Evolutionary conservation across 2,113 vertebrate genomes (phyloP), one percentile per base, ranked within the genome.

Genomic region (Chionomys nivalis): DNA sequence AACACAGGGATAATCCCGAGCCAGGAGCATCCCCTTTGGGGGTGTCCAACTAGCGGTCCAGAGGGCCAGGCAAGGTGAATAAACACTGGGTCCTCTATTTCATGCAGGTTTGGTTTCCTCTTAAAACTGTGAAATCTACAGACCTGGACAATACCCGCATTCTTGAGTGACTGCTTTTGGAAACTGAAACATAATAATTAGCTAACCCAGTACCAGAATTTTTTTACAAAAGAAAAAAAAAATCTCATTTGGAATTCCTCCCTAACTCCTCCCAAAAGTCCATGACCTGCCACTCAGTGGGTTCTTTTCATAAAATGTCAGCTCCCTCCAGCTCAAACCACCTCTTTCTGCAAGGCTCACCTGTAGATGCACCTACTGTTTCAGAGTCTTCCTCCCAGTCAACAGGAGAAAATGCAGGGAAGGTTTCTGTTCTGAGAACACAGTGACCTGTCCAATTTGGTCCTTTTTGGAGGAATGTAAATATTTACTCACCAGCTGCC

Each of bases 401-500:
- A 77, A 94, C 39, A 61, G 72, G 12, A 91, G 58, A 91, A 65
- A 94, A 85, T 0, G 0, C 89, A 85, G 28, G 31, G 8, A 78
- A 93, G 39, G 44, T 75, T 94, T 96, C 87, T 92, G 72, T 79
- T 58, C 88, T 61, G 89, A 97, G 93, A 93, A 90, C 55, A 87
- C 86, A 87, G 9, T 89, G 55, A 78, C 73, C 49, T 52, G 73
- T 87, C 49, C n/a, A 92, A 87, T 79, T 75, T 95, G 55, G 87
- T 89, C 89, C 93, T 39, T 72, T 19, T 21, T 39, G 36, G 17
- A n/a, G 70, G 36, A 17, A 68, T 31, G 82, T 93, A 96, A 96
- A 95, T 88, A 95, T 96, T 97, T 93, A 93, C 90, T 81, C 75
- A 91, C 55, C 73, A 75, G 83, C 63, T 76, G 65, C 36, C 63